Evolutionary conservation across 2,888 invertebrate species (phyloP), one percentile per base, ranked within the genome.

Genomic region (Nasonovia ribisnigri): DNA sequence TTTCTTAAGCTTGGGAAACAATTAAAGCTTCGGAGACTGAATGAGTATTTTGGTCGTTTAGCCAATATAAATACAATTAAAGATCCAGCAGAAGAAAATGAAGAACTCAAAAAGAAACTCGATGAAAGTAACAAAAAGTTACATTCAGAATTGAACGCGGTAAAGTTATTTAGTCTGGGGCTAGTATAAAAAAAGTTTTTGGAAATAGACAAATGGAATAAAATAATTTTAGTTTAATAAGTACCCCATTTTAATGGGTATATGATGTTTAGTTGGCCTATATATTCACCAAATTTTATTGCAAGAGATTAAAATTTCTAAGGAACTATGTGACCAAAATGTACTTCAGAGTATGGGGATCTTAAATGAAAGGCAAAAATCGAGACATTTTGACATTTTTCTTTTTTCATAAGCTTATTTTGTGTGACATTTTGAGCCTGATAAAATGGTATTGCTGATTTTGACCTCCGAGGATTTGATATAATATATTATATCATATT

Each of bases 41-140:
- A 93, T 51, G 93, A 93, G 20, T 93, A 93, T 26, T 48, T 93
- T 86, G 57, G 93, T 42, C 3, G 48, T 87, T 67, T 90, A 5
- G 29, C 29, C 48, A 4, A 43, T 67, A 24, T 51, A 24, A 87
- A 6, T 51, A n/a, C 1, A 29, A 42, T 67, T 0, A 67, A 90
- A 54, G 93, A 93, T 93, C 93, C 93, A 67, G 93, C 93, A n/a
- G 93, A 90, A 67, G 67, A 90, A 42, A 51, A 87, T 90, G 29
- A 11, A 67, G 93, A 90, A 26, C 86, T 93, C 6, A 86, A 43
- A 87, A 93, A 60, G 20, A 93, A 93, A 86, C 86, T 93, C 3
- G 93, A 93, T 42, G 90, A 93, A 93, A 93, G 93, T 90, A 90
- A 90, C 26, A 87, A 67, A 51, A 93, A 90, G 29, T 51, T 93